Percentiles rank a stretch among this genome's conserved stretches.
Conservation (phyloP, 2,113 vertebrate species). For the Lophochroa leadbeateri region DNA sequence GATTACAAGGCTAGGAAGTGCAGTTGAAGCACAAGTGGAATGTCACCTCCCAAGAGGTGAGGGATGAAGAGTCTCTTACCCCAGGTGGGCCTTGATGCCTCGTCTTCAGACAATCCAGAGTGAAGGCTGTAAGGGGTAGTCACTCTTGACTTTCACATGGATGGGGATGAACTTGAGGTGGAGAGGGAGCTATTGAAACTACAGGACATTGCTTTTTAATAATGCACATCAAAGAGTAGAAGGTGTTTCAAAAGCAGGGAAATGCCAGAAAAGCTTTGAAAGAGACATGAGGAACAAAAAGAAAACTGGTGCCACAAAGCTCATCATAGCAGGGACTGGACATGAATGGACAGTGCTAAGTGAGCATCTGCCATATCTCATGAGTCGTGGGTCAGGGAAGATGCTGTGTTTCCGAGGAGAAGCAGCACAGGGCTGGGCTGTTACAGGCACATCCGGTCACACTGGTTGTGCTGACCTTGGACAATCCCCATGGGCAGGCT, state of each 20-base stretch:
- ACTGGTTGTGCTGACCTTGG: background rate
- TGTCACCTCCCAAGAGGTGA: background rate
- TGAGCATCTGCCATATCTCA: background rate
- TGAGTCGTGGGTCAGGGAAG: background rate
- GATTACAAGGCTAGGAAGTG: background rate
- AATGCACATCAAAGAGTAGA: background rate
- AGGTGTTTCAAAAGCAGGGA: background rate
- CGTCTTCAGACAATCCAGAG: background rate
- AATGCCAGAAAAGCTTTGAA: background rate
- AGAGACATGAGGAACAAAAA: background rate
- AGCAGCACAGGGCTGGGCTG: background rate
- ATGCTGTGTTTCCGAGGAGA: background rate
- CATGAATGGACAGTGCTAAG: background rate
- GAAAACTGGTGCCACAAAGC: background rate
- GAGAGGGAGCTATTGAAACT: background rate
- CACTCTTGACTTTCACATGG: background rate
- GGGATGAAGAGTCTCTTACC: background rate
- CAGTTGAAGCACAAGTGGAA: accelerated
- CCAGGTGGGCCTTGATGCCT: background rate
- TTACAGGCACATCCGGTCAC: background rate
- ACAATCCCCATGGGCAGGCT: background rate
- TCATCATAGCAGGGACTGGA: background rate
- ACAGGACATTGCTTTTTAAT: background rate
- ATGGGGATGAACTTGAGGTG: background rate
- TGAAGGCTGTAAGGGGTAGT: background rate